Conservation (phyloP, 2,113 vertebrate species). For the Malurus cyaneus region DNA sequence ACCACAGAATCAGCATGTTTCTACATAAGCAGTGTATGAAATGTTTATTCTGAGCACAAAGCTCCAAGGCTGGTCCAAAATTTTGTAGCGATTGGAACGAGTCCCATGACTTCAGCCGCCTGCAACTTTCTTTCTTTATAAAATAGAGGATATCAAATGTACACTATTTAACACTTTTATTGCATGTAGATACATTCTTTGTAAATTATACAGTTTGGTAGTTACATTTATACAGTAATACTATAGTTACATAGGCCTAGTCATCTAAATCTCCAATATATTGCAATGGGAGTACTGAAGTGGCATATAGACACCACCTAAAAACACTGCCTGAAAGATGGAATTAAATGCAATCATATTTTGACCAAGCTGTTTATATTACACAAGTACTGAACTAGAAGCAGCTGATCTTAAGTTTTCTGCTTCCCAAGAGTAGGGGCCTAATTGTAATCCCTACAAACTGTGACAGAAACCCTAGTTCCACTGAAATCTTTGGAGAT, state of each 20-base stretch:
- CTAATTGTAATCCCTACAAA: neutral
- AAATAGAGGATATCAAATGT: neutral
- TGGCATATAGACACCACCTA: neutral
- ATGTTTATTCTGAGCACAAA: constrained; percentile 28
- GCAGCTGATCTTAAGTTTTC: neutral
- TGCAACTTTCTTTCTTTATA: neutral
- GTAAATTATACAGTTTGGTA: neutral
- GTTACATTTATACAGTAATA: neutral
- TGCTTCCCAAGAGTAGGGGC: neutral
- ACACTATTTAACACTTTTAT: neutral
- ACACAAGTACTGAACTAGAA: neutral
- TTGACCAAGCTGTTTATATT: neutral
- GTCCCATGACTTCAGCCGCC: neutral
- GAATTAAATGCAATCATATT: neutral
- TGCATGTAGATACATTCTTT: neutral
- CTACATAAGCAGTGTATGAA: neutral
- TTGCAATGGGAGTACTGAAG: neutral
- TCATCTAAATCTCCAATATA: neutral
- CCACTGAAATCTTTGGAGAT: neutral
- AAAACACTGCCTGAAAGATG: neutral
- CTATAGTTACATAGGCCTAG: neutral
- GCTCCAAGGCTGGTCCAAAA: neutral
- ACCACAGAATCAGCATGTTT: constrained; percentile 27
- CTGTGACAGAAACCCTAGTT: neutral
- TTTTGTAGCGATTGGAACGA: constrained; percentile 4